Conservation (phyloP, 2,888 invertebrate genomes). For the Oeneis ivallda region DNA sequence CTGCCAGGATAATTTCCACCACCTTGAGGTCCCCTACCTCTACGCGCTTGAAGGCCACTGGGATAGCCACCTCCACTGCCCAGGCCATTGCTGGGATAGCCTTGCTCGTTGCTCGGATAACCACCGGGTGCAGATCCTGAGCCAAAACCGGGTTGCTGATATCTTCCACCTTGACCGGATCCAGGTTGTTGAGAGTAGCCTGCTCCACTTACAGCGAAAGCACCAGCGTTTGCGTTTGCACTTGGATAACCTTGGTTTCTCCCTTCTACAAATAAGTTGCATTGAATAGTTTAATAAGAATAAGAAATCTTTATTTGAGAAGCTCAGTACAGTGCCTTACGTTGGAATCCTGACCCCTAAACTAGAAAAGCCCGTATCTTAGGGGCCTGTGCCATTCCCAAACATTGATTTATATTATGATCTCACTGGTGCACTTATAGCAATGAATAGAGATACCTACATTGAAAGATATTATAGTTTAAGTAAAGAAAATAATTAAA, state of each 20-base stretch:
- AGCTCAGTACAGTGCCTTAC: too few species aligned
- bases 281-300: not conserved
- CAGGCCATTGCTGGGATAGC: constrained; percentile 36
- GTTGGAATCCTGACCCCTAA: too few species aligned
- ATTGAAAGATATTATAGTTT: too few species aligned
- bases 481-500: too few species aligned
- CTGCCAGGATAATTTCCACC: constrained; percentile 19
- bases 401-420: too few species aligned
- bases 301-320: too few species aligned
- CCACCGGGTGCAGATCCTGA: constrained; percentile 40
- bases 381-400: too few species aligned
- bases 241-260: constrained; percentile 52
- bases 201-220: constrained; percentile 41
- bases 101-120: constrained; percentile 39
- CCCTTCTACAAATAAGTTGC: constrained; percentile 37
- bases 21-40: constrained; percentile 38
- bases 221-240: constrained; percentile 43
- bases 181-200: constrained; percentile 41
- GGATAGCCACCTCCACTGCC: constrained; percentile 45
- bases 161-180: constrained; percentile 38
- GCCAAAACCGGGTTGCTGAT: constrained; percentile 31
- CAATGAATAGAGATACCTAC: too few species aligned
- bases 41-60: constrained; percentile 39
- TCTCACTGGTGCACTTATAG: too few species aligned
- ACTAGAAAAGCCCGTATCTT: too few species aligned